Evolutionary conservation across 2,797 vertebrate species (phyloP).

Genomic region (Tapera naevia): DNA sequence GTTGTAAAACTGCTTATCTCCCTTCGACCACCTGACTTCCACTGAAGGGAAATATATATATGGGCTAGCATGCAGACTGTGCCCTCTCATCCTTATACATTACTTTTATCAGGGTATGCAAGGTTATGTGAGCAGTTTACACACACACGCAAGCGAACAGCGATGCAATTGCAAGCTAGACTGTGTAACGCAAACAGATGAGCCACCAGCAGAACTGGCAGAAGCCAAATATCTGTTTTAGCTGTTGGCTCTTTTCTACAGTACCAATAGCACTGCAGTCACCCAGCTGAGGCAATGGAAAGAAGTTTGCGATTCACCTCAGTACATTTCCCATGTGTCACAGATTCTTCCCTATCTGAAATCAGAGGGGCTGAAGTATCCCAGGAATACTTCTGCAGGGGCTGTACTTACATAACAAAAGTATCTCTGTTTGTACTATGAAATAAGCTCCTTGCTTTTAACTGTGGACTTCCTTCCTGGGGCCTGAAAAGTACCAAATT

Average conservation of each 20-base stretch:
- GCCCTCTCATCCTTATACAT: not conserved
- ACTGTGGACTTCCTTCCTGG: not conserved
- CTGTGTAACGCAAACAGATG: not conserved
- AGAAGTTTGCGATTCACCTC: not conserved
- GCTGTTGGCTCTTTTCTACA: not conserved
- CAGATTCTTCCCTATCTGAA: slow-evolving; percentile 25
- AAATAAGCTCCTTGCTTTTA: not conserved
- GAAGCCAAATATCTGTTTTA: slow-evolving; percentile 25
- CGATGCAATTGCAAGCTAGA: not conserved
- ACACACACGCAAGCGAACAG: not conserved
- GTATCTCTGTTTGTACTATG: not conserved
- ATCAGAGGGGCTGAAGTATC: not conserved
- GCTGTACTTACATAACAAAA: not conserved
- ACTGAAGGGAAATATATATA: not conserved
- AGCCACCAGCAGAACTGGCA: slow-evolving; percentile 10
- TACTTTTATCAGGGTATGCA: not conserved
- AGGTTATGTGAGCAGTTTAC: not conserved
- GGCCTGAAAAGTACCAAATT: not conserved
- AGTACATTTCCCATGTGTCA: slow-evolving; percentile 9
- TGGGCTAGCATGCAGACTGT: not conserved
- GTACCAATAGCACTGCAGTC: not conserved
- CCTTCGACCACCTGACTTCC: not conserved
- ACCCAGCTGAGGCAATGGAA: slow-evolving; percentile 32
- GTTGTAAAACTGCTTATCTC: not conserved
- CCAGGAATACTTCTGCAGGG: not conserved